phyloP scores from a whole-genome alignment of 2,888 invertebrate genomes.

The Melinaea menophilus region DNA sequence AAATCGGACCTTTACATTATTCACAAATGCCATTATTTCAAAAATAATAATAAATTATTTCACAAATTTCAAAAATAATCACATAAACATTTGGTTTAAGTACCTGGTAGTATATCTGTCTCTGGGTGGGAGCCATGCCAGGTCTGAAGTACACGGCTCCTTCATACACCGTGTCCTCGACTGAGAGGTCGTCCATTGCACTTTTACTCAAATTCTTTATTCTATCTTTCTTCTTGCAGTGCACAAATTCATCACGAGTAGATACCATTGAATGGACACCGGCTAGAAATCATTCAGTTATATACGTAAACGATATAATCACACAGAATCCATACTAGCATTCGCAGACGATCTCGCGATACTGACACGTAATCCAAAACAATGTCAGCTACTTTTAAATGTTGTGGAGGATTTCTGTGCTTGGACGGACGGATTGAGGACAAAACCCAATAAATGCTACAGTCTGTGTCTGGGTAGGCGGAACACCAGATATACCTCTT shows the following conservation, averaged over 20 bases:
- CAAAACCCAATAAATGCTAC: no score
- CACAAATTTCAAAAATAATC: not conserved
- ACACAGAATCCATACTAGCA: no score
- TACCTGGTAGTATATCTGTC: slow-evolving; percentile 95
- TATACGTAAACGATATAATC: not conserved
- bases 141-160: slow-evolving; percentile 74
- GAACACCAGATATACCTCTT: no score
- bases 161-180: slow-evolving; percentile 49
- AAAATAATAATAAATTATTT: not conserved
- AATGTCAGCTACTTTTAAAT: no score
- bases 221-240: slow-evolving; percentile 51
- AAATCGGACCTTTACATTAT: no score
- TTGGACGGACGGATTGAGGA: no score
- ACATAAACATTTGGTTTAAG: not conserved
- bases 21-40: no score
- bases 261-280: slow-evolving; percentile 60
- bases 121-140: slow-evolving; percentile 85
- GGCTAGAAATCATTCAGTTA: slow-evolving; percentile 37
- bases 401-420: no score
- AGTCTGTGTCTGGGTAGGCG: no score
- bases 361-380: no score
- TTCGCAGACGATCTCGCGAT: no score
- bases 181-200: slow-evolving; percentile 30
- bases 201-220: slow-evolving; percentile 42
- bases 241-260: slow-evolving; percentile 47